A percentile compares a stretch with the other conserved stretches of the same genome.
phyloP scores from a whole-genome alignment of 1,140 invertebrate genomes.

The Saccostrea echinata region DNA sequence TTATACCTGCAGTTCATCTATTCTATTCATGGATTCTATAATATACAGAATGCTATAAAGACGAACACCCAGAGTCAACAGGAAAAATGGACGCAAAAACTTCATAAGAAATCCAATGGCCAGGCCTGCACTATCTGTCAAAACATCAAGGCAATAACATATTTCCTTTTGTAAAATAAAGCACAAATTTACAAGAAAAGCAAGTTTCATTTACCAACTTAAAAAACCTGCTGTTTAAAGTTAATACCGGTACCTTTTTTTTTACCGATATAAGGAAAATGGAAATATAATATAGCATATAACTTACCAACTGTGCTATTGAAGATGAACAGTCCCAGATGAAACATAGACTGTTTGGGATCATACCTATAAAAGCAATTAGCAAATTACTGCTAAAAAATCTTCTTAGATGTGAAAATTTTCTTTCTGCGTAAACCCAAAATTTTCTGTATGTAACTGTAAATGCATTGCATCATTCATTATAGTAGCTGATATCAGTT shows the following conservation, averaged over 20 bases:
- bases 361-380: conserved; percentile 53
- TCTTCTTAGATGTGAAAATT: not conserved
- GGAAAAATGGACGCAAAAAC: conserved; percentile 67
- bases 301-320: conserved; percentile 60
- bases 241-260: no score
- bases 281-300: no score
- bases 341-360: conserved; percentile 52
- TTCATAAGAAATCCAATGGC: conserved; percentile 62
- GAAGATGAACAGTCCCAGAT: conserved; percentile 53
- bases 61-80: conserved; percentile 61
- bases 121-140: conserved; percentile 57
- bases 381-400: not conserved
- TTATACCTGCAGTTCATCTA: not conserved
- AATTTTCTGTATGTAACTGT: no score
- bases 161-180: not conserved
- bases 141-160: not conserved
- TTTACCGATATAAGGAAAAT: not conserved
- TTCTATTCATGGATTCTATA: conserved; percentile 61
- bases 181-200: not conserved
- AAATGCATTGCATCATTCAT: no score
- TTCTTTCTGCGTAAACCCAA: no score
- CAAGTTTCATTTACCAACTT: not conserved
- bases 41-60: conserved; percentile 70
- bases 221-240: no score
- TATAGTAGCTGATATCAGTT: no score